phyloP scores from a whole-genome alignment of 2,888 invertebrate genomes.

The Drosophila falleni region DNA sequence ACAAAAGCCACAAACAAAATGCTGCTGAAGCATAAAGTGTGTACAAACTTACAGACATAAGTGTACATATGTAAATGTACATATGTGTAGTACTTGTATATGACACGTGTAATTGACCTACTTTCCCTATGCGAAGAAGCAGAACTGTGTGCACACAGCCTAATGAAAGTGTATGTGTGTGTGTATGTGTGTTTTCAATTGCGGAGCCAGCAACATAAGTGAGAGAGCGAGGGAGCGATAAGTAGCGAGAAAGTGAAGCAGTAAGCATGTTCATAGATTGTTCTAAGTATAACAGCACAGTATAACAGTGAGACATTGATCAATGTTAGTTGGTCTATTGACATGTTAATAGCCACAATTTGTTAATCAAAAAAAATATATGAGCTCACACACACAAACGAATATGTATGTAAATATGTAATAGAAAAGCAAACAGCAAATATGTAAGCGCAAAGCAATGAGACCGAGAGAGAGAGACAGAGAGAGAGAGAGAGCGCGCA shows the following conservation, averaged over 20 bases:
- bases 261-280: neutral
- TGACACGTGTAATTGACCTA: slow-evolving; percentile 84
- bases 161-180: neutral
- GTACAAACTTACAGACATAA: slow-evolving; percentile 2
- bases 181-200: slow-evolving; percentile 8
- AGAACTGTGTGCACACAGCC: slow-evolving; percentile 24
- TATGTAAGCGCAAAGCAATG: neutral
- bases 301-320: slow-evolving; percentile 31
- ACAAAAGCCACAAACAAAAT: slow-evolving; percentile 14
- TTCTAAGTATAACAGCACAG: slow-evolving; percentile 7
- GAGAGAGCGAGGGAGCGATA: neutral
- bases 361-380: slow-evolving; percentile 48
- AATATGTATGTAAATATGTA: neutral
- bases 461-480: slow-evolving; percentile 4
- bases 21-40: slow-evolving; percentile 54
- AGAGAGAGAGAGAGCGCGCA: slow-evolving; percentile 1
- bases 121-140: slow-evolving; percentile 78
- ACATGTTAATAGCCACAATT: slow-evolving; percentile 59
- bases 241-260: slow-evolving; percentile 2
- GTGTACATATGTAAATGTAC: slow-evolving; percentile 5
- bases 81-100: slow-evolving; percentile 41
- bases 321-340: slow-evolving; percentile 51
- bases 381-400: neutral
- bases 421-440: slow-evolving; percentile 13
- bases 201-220: neutral